Evolutionary conservation across 2,888 invertebrate genomes (phyloP), one percentile per base, ranked within the genome.

Genomic region (Cheiracanthium punctorium): DNA sequence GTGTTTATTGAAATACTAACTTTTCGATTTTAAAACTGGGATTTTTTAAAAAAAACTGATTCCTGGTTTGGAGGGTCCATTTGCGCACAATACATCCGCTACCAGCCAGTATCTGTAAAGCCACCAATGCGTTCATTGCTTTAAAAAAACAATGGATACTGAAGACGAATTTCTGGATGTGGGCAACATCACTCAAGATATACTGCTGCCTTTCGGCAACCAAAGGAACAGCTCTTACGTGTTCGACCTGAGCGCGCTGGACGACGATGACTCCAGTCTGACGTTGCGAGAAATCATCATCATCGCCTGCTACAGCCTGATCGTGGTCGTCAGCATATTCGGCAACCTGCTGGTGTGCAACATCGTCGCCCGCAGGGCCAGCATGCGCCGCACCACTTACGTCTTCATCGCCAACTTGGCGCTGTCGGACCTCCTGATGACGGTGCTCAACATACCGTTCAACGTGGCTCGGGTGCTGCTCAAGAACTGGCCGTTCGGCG

Each of bases 401-500:
- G 92, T 93, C 24, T 93, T 93, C 90, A 92, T 93, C 82, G 92
- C 93, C 24, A 94, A 94, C 89, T 90, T 93, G 85, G 93, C 93
- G 1, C 90, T 93, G 4, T 93, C 93, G 0, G 91, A 91, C 82
- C 87, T 91, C 7, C 81, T 91, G 20, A 90, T 91, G 90, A 91
- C 91, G 0, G 90, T 91, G 14, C 90, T 92, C 65, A 92, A 92
- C 88, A 91, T 93, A 30, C 93, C 93, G 0, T 92, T 93, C 88
- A 92, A 92, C 88, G 90, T 92, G 14, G 91, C 91, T 0, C 89
- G 92, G 12, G 90, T 91, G 37, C 89, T 92, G 30, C 76, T 92
- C 72, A 90, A 90, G 7, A 91, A 92, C 64, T 93, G 93, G 93
- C 91, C 91, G 2, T 92, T 93, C 88, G 93, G 93, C 0, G 89